Percentiles rank a stretch among this genome's conserved stretches.
phyloP scores from a whole-genome alignment of 2,797 vertebrate species.

The Arrhamphus sclerolepis region DNA sequence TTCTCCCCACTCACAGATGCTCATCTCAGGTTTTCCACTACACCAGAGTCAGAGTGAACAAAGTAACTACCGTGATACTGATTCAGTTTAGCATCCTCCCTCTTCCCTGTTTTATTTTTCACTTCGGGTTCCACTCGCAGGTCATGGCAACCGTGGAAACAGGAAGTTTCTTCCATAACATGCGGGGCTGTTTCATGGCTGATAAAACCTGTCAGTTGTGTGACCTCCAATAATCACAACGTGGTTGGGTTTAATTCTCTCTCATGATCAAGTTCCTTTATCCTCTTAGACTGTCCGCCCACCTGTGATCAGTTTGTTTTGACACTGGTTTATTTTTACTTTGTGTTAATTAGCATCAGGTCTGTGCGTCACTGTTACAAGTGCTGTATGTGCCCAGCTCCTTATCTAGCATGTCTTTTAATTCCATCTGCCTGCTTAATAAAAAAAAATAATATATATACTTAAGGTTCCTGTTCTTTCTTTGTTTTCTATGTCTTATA shows the following conservation, averaged over 20 bases:
- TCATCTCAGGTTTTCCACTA: conserved; percentile 7
- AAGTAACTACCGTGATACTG: conserved; percentile 8
- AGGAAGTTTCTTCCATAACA: conserved; percentile 31
- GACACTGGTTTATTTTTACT: conserved; percentile 55
- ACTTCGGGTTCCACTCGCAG: conserved; percentile 3
- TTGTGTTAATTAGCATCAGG: conserved; percentile 42
- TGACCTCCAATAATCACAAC: conserved; percentile 23
- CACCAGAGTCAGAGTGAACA: not conserved
- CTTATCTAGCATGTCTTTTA: conserved; percentile 19
- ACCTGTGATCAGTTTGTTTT: conserved; percentile 36
- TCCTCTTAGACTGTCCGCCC: conserved; percentile 44
- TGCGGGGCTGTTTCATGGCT: conserved; percentile 24
- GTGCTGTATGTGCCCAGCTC: conserved; percentile 8
- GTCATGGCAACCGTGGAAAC: conserved; percentile 28
- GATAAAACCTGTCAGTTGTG: conserved; percentile 39
- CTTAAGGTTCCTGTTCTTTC: conserved; percentile 7
- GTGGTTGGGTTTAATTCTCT: conserved; percentile 34
- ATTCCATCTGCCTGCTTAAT: conserved; percentile 16
- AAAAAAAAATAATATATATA: conserved; percentile 17
- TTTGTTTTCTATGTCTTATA: not conserved
- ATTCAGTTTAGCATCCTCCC: conserved; percentile 34
- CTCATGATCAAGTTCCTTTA: conserved; percentile 28
- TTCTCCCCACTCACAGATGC: not conserved
- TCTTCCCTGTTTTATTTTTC: conserved; percentile 10
- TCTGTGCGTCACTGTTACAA: conserved; percentile 54